Conservation (phyloP, 2,113 vertebrate genomes). For the Dryoscopus gambensis region DNA sequence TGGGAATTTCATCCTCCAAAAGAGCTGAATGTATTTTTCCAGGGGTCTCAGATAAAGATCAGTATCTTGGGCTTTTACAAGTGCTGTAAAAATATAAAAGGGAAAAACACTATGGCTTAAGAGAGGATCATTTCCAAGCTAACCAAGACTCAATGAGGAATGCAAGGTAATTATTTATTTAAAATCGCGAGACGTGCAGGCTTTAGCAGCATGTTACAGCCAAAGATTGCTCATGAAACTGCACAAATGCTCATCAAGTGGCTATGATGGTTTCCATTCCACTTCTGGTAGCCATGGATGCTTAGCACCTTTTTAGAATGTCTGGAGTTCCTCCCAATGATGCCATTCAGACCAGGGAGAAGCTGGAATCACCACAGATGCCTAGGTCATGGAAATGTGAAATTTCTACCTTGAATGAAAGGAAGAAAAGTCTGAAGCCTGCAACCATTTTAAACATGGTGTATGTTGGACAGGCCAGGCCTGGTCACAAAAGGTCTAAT, state of each 20-base stretch:
- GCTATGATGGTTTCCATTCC: not conserved
- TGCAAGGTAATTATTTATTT: not conserved
- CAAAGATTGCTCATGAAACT: not conserved
- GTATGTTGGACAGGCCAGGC: not conserved
- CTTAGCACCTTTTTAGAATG: not conserved
- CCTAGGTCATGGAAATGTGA: not conserved
- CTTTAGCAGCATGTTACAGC: not conserved
- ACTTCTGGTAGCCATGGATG: not conserved
- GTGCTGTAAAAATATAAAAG: slow-evolving; percentile 56
- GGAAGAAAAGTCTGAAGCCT: not conserved
- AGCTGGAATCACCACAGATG: not conserved
- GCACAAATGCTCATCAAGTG: not conserved
- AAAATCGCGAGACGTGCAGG: not conserved
- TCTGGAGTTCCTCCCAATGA: not conserved
- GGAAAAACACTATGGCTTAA: not conserved
- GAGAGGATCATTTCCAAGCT: not conserved
- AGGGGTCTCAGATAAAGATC: slow-evolving; percentile 76
- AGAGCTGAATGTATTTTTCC: slow-evolving; percentile 53
- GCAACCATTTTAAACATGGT: not conserved
- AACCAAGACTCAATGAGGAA: not conserved
- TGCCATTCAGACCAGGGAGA: not conserved
- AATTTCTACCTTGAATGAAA: not conserved
- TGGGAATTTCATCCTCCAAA: slow-evolving; percentile 73
- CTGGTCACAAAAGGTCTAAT: not conserved
- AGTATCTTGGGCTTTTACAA: slow-evolving; percentile 74